Evolutionary conservation across 2,113 vertebrate genomes (phyloP), one percentile per base, ranked within the genome.

Genomic region (Galbula dea): DNA sequence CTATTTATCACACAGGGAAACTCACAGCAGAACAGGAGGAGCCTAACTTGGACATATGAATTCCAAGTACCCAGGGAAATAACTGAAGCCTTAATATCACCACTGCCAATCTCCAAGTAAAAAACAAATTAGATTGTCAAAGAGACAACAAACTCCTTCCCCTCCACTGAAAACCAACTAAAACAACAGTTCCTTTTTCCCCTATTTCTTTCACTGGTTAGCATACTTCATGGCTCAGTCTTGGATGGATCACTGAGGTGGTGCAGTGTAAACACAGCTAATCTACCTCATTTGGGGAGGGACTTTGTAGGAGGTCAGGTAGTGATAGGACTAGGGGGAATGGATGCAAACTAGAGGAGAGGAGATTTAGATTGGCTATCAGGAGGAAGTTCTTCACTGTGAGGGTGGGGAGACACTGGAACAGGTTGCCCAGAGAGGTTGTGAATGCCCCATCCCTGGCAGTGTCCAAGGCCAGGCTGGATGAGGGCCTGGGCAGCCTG

Each of bases 11-110:
- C 52, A 59, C 2, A 59, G n/a, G 32, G 48, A 81, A 88, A 65
- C 21, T 59, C n/a, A 16, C 0, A 0, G 48, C 72, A 65, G 41
- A 82, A 27, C 3, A 7, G 0, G 43, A 68, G 34, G 11, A 48
- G 36, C 49, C 27, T 30, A 75, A 79, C 36, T 57, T 4, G 1
- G 37, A 58, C 1, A 3, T 26, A 41, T 1, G 27, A 86, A 71
- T 71, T 77, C 63, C 23, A 83, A 11, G 30, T 24, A 67, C 18
- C 61, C 29, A 6, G 27, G 65, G 55, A 94, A 88, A 51, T 78
- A 86, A 84, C n/a, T 48, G 19, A 67, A 36, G 22, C 27, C 30
- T 88, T 39, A 59, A 27, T 26, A 69, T 19, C 23, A 77, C 34
- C 67, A 27, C 36, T 66, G 67, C 9, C 27, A 22, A 22, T 22